A percentile compares a stretch with the other conserved stretches of the same genome.
These are phyloP conservation scores for Hirtodrosophila cameraria DNA, from an alignment of 2,888 invertebrate genomes.

Conservation along the genomic window DNA sequence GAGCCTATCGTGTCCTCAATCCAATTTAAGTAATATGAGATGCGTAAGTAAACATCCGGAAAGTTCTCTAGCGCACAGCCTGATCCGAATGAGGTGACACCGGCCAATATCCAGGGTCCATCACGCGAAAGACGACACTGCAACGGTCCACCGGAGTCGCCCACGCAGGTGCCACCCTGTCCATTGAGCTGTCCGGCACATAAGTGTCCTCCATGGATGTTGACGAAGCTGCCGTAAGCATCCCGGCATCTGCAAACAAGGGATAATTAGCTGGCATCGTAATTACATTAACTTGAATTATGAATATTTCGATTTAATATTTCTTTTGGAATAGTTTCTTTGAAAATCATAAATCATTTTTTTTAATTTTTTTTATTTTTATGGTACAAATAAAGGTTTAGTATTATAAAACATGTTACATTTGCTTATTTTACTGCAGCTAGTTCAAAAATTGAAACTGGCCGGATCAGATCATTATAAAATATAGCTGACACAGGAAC, in stretches of 20 bases:
- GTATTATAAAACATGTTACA: too few species aligned
- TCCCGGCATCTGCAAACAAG: conserved; percentile 84
- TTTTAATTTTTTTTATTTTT: too few species aligned
- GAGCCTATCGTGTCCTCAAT: conserved; percentile 85
- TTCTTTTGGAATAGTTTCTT: too few species aligned
- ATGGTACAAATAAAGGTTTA: too few species aligned
- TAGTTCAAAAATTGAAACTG: too few species aligned
- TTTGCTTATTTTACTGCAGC: too few species aligned
- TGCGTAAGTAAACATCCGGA: conserved; percentile 94
- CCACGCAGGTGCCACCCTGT: conserved; percentile 95
- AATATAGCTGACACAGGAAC: too few species aligned
- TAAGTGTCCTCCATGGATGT: conserved; percentile 90
- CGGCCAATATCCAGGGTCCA: conserved; percentile 94
- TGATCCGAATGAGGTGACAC: conserved; percentile 95
- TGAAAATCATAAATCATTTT: too few species aligned
- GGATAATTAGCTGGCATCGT: too few species aligned
- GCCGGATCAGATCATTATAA: too few species aligned
- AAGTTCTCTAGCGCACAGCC: conserved; percentile 95
- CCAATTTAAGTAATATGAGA: conserved; percentile 94
- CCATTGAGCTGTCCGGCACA: conserved; percentile 95
- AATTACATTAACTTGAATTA: too few species aligned
- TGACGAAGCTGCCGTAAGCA: conserved; percentile 88
- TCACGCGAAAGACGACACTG: conserved; percentile 90
- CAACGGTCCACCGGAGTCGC: conserved; percentile 95
- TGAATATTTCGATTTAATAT: too few species aligned